Conservation (phyloP, 1,140 invertebrate genomes). For the Drosophila nikananu region DNA sequence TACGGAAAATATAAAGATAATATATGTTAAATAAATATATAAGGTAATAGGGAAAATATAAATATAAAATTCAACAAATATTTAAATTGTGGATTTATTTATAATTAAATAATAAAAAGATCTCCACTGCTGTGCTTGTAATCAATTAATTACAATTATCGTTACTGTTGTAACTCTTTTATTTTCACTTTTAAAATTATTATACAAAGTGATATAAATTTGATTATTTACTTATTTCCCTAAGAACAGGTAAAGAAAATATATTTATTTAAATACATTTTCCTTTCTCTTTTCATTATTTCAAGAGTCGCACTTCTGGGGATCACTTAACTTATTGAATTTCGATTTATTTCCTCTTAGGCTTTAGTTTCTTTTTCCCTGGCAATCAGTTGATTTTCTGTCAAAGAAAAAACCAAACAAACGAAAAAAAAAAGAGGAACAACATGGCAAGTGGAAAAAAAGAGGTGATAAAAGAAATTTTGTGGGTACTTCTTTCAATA, state of each 20-base stretch:
- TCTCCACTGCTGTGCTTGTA: too few species aligned
- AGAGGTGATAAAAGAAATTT: constrained; percentile 41
- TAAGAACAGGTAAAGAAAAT: neutral
- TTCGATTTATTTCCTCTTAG: constrained; percentile 19
- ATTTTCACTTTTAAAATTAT: too few species aligned
- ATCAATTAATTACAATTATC: too few species aligned
- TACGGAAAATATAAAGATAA: too few species aligned
- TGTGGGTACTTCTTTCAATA: constrained; percentile 51
- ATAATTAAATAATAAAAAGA: too few species aligned
- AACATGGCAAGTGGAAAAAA: constrained; percentile 25
- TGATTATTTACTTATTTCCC: neutral
- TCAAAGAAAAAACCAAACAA: constrained; percentile 40
- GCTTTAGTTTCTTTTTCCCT: constrained; percentile 24
- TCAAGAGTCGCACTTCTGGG: neutral
- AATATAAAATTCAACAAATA: too few species aligned
- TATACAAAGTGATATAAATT: neutral
- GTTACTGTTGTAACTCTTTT: too few species aligned
- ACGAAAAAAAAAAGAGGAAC: constrained; percentile 16
- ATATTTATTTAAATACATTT: neutral
- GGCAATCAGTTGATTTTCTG: constrained; percentile 61
- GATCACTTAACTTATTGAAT: constrained; percentile 41
- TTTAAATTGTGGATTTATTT: too few species aligned
- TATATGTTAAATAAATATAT: too few species aligned
- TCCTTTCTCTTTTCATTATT: neutral
- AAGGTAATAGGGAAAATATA: too few species aligned